Evolutionary conservation across 1,140 invertebrate species (phyloP).

Genomic region (Ceratosolen solmsi): DNA sequence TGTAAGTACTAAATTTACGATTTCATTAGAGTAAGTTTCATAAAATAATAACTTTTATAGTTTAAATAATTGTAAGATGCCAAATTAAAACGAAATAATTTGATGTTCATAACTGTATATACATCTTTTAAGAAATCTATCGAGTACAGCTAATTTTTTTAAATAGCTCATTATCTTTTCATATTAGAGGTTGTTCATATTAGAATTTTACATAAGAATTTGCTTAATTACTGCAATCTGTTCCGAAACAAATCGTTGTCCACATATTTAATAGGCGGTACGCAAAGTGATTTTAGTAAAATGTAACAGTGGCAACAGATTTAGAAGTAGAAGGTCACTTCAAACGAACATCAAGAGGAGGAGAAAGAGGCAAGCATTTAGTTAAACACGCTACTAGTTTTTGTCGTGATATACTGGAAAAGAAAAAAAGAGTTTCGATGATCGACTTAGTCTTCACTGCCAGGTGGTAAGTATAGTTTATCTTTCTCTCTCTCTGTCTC

Average conservation of each 20-base stretch:
- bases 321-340: background rate
- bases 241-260: background rate
- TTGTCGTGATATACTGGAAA: conserved; percentile 64
- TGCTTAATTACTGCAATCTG: too few relatives aligned
- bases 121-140: too few relatives aligned
- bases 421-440: conserved; percentile 55
- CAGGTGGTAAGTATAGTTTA: conserved; percentile 66
- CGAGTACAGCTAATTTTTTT: too few relatives aligned
- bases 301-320: background rate
- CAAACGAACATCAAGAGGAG: background rate
- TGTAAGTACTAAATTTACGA: too few relatives aligned
- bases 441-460: conserved; percentile 46
- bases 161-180: too few relatives aligned
- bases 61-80: too few relatives aligned
- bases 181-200: background rate
- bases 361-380: conserved; percentile 54
- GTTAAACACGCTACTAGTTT: conserved; percentile 72
- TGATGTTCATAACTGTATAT: too few relatives aligned
- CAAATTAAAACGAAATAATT: too few relatives aligned
- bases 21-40: too few relatives aligned
- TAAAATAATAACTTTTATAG: too few relatives aligned
- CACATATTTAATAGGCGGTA: conserved; percentile 18
- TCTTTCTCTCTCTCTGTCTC: background rate
- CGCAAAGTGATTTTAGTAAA: background rate
- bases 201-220: too few relatives aligned